phyloP scores from a whole-genome alignment of 2,113 vertebrate species.

The Nestor notabilis region DNA sequence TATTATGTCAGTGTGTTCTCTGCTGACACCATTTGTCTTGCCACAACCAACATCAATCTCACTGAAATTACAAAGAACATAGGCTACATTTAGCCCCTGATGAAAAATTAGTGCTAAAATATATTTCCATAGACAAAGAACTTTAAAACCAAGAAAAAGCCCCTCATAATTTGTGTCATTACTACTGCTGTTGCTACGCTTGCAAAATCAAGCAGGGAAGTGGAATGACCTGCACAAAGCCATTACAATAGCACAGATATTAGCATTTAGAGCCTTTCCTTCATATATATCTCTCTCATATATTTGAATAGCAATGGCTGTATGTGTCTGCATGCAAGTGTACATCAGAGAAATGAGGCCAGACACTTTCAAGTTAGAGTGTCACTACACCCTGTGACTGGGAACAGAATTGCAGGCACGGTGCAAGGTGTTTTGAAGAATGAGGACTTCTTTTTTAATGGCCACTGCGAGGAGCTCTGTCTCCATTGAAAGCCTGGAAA shows the following conservation, averaged over 20 bases:
- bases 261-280: background rate
- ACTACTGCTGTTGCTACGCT: background rate
- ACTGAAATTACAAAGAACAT: background rate
- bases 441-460: background rate
- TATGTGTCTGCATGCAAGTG: background rate
- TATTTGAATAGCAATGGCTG: background rate
- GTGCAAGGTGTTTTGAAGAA: background rate
- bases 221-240: background rate
- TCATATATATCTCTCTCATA: background rate
- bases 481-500: background rate
- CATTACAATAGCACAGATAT: background rate
- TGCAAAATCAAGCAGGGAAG: background rate
- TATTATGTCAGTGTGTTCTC: background rate
- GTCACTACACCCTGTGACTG: background rate
- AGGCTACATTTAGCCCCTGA: background rate
- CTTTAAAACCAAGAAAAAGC: background rate
- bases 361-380: background rate
- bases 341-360: background rate
- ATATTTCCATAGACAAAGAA: background rate
- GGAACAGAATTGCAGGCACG: background rate
- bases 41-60: background rate
- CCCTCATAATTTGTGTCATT: background rate
- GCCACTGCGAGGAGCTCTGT: conserved; percentile 61
- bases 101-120: background rate
- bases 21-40: background rate